phyloP scores from a whole-genome alignment of 37 sponge, comb jelly and placozoan species.

The Cladorhizidae sp. region DNA sequence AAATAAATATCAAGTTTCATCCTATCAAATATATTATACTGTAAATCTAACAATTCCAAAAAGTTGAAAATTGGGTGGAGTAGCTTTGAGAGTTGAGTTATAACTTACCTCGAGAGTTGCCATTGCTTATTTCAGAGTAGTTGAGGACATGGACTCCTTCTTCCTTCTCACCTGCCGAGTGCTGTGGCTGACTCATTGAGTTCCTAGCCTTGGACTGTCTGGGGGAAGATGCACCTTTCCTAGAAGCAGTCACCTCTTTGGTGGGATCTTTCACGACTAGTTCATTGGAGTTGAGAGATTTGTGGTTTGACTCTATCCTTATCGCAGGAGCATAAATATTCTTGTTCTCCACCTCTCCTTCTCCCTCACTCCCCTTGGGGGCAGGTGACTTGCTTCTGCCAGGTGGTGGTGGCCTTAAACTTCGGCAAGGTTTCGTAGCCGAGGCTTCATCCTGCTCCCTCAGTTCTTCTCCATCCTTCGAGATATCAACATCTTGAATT shows the following conservation, averaged over 20 bases:
- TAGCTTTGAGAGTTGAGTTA: too few relatives aligned
- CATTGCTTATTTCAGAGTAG: neutral
- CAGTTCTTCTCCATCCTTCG: too few relatives aligned
- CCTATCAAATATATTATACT: neutral
- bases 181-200: too few relatives aligned
- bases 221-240: too few relatives aligned
- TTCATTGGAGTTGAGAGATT: too few relatives aligned
- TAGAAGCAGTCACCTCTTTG: too few relatives aligned
- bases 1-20: neutral
- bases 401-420: neutral
- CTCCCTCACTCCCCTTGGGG: neutral
- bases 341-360: neutral
- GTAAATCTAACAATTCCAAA: too few relatives aligned
- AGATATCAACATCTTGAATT: too few relatives aligned
- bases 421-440: neutral
- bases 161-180: neutral
- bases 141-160: constrained; percentile 1
- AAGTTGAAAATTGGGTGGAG: too few relatives aligned
- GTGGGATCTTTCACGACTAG: too few relatives aligned
- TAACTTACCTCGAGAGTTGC: neutral
- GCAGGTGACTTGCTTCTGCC: neutral
- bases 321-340: neutral
- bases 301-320: too few relatives aligned
- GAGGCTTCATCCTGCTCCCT: neutral
- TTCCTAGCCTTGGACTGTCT: too few relatives aligned